Percentiles rank a stretch among this genome's conserved stretches.
Conservation (phyloP, 2,888 invertebrate species). For the Microplitis manilae region DNA sequence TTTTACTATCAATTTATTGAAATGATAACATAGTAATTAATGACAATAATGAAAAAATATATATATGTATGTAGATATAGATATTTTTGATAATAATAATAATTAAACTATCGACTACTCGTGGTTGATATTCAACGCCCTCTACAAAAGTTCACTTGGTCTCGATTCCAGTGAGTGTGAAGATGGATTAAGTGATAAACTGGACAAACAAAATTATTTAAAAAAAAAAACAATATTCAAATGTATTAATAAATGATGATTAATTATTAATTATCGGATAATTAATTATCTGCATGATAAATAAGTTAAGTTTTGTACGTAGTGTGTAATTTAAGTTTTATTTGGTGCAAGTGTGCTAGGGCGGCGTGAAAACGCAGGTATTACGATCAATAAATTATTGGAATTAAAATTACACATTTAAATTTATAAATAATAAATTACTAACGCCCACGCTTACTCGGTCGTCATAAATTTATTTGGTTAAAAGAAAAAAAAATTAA, state of each 20-base stretch:
- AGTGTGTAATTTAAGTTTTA: conserved; percentile 7
- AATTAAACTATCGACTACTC: not conserved
- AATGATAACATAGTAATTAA: too few relatives aligned
- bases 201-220: not conserved
- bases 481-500: not conserved
- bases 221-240: not conserved
- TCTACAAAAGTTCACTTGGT: not conserved
- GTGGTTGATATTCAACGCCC: not conserved
- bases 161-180: not conserved
- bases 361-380: conserved; percentile 58
- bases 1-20: too few relatives aligned
- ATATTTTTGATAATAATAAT: not conserved
- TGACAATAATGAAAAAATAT: not conserved
- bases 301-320: conserved; percentile 1
- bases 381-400: conserved; percentile 64
- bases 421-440: conserved; percentile 5
- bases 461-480: not conserved
- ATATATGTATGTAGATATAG: not conserved
- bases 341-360: conserved; percentile 34
- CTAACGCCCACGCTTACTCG: not conserved
- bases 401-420: conserved; percentile 43
- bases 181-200: not conserved
- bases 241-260: not conserved
- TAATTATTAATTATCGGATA: not conserved
- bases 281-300: not conserved